These are phyloP conservation scores for Mythimna pallens DNA, from an alignment of 2,888 invertebrate species.

Conservation along the genomic window DNA sequence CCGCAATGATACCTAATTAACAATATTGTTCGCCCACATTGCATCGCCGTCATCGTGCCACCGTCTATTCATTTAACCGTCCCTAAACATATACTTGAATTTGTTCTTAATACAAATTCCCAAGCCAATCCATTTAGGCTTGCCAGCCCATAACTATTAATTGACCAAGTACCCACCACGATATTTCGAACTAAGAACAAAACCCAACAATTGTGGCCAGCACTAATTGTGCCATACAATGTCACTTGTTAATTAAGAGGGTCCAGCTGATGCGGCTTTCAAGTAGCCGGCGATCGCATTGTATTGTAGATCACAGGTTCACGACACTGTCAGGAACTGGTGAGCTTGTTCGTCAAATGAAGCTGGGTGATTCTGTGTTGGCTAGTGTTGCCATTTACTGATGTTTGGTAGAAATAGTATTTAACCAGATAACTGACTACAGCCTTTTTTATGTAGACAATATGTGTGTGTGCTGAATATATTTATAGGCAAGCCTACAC, in stretches of 20 bases:
- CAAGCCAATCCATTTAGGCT: constrained; percentile 20
- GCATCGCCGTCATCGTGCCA: no score
- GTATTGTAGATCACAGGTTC: constrained; percentile 72
- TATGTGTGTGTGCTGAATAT: no score
- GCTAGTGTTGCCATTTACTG: not conserved
- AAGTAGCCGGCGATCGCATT: constrained; percentile 67
- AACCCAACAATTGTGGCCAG: constrained; percentile 41
- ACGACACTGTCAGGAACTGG: constrained; percentile 54
- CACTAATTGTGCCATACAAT: constrained; percentile 76
- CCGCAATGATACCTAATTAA: no score
- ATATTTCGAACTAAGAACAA: constrained; percentile 41
- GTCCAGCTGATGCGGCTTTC: constrained; percentile 67
- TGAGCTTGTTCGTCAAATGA: constrained; percentile 44
- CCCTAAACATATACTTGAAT: no score
- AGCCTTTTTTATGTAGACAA: no score
- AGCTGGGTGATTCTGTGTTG: not conserved
- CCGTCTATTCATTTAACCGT: not conserved
- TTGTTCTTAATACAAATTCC: constrained; percentile 15
- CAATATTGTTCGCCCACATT: no score
- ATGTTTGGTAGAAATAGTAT: no score
- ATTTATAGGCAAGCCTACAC: no score
- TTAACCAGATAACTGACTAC: no score
- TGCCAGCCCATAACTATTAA: constrained; percentile 41
- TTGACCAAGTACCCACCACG: constrained; percentile 58
- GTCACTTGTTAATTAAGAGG: constrained; percentile 74